Evolutionary conservation across 23 tunicate species (phyloP), one percentile per base, ranked within the genome.

Genomic region (Halocynthia aurantium): DNA sequence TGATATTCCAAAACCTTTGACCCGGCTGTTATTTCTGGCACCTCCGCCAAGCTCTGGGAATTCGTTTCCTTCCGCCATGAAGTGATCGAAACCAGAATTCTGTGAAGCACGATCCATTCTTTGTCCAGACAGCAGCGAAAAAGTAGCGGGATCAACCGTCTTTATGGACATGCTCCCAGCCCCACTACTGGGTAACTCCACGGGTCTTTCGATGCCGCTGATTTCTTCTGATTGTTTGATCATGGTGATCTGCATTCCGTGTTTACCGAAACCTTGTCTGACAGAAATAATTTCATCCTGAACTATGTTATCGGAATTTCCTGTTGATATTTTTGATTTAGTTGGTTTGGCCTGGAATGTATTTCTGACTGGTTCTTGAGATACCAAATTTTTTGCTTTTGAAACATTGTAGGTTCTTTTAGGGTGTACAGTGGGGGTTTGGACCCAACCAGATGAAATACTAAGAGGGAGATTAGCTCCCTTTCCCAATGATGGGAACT

Each of bases 21-120:
- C 56, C 9, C 62, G 55, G 8, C 78, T 64, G 8, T 50, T 64
- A n/a, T 54, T 10, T 31, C 44, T 31, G 4, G 44, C 44, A 51
- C 78, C 64, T 54, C 62, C 62, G 10, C 62, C 62, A 8, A 74
- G 78, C 57, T 54, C 78, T 54, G 78, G 78, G 56, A 74, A 74
- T 8, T 74, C 78, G 15, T 54, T 53, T 8, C 22, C 31, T 6
- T 56, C 50, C 8, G 5, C 8, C 55, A 51, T 54, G 56, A 74
- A 74, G 5, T 54, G 6, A 11, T 20, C 13, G 10, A 17, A 22
- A 1, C 22, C 57, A 56, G 64, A 53, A 6, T 53, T 54, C 9
- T 22, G 17, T 5, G 55, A 50, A 22, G n/a, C 8, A 0, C 64
- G 9, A 5, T 40, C 12, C 13, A 62, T 15, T 0, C 54, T 12